A percentile compares a stretch with the other conserved stretches of the same genome.
phyloP scores from a whole-genome alignment of 2,888 invertebrate species.

The Cephus sareptanus region DNA sequence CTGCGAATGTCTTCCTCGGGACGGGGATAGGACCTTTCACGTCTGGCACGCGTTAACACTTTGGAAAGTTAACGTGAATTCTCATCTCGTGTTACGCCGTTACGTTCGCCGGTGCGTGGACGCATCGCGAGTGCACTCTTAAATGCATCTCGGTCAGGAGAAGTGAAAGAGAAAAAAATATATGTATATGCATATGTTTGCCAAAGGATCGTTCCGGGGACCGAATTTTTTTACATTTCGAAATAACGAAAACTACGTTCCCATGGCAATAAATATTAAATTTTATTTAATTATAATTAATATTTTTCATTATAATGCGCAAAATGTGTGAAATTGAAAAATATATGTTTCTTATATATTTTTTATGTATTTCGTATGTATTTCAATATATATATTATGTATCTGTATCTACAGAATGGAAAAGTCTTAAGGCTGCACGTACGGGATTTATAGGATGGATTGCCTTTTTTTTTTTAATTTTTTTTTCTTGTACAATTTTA shows the following conservation, averaged over 20 bases:
- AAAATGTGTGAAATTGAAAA: too few relatives aligned
- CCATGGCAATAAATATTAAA: too few relatives aligned
- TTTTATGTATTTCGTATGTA: too few relatives aligned
- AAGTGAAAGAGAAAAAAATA: not conserved
- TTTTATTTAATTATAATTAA: too few relatives aligned
- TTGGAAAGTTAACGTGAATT: not conserved
- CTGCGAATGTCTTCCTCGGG: not conserved
- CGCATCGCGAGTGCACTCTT: not conserved
- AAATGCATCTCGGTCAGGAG: not conserved
- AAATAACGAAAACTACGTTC: too few relatives aligned
- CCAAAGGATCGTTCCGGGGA: too few relatives aligned
- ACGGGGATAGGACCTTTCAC: not conserved
- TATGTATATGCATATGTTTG: not conserved
- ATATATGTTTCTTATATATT: too few relatives aligned
- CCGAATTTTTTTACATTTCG: too few relatives aligned
- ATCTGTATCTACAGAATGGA: slow-evolving; percentile 14
- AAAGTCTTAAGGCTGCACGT: slow-evolving; percentile 11
- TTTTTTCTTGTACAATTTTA: not conserved
- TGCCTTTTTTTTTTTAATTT: not conserved
- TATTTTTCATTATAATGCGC: too few relatives aligned
- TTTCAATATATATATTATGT: not conserved
- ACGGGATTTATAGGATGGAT: not conserved
- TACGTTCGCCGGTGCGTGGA: not conserved
- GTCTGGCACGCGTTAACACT: not conserved
- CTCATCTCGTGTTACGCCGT: not conserved